Evolutionary conservation across 2,113 vertebrate species (phyloP).

Genomic region (Xiphias gladius): DNA sequence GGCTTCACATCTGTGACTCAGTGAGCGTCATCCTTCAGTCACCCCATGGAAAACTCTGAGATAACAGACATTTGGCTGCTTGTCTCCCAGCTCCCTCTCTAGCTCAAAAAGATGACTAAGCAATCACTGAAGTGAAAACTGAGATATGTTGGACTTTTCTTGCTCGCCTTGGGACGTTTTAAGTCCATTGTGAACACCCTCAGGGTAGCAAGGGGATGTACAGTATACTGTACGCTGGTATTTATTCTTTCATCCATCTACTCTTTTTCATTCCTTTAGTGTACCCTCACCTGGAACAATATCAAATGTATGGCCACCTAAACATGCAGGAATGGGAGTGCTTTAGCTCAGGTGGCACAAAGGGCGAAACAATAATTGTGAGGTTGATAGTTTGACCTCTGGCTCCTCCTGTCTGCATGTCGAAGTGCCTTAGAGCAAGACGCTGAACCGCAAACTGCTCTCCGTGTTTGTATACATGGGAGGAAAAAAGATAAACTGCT

Average conservation of each 20-base stretch:
- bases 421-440: not conserved
- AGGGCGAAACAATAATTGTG: not conserved
- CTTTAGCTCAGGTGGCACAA: not conserved
- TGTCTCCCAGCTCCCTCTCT: not conserved
- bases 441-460: not conserved
- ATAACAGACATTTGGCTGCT: not conserved
- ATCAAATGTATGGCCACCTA: not conserved
- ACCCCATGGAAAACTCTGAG: conserved; percentile 4
- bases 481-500: not conserved
- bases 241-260: not conserved
- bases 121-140: not conserved
- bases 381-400: not conserved
- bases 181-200: not conserved
- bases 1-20: not conserved
- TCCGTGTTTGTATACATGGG: not conserved
- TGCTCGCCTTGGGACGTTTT: not conserved
- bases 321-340: conserved; percentile 9
- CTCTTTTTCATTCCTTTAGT: not conserved
- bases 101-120: not conserved
- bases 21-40: not conserved
- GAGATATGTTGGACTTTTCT: not conserved
- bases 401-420: not conserved
- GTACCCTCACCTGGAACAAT: not conserved
- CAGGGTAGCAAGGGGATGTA: not conserved
- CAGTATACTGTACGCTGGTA: conserved; percentile 4